Evolutionary conservation across 2,888 invertebrate genomes (phyloP), one percentile per base, ranked within the genome.

Genomic region (Sinopyrophorus schimmeli): DNA sequence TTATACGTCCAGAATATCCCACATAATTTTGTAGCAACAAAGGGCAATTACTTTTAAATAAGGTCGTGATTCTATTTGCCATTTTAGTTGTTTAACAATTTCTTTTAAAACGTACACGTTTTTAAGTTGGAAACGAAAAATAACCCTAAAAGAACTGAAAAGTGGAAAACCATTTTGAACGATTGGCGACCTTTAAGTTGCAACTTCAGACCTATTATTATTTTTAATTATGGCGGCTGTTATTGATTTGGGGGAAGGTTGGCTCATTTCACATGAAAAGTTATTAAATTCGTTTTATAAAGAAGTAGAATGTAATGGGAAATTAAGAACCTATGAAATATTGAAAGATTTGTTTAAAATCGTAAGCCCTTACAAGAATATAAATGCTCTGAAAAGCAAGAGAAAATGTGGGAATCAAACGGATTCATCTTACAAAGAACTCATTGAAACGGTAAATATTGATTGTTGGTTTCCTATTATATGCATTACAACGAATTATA

Each of bases 241-340:
- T n/a, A n/a, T n/a, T n/a, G n/a, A n/a, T n/a, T n/a, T n/a, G n/a
- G n/a, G n/a, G n/a, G n/a, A n/a, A n/a, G 79, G 78, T 14, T 76
- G 74, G 70, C 70, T 77, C 24, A 66, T 80, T 58, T 80, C 77
- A 6, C 79, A 80, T 59, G 65, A 73, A 54, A 56, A 71, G 20
- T 76, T 73, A 60, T 65, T 80, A 5, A 67, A 76, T 48, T 63
- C 70, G 35, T 64, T 76, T 35, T 79, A 78, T 54, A 61, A 65
- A 48, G 60, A 62, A 24, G 70, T 76, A n/a, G 52, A 61, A 39
- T 55, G 65, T 21, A 53, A 61, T 2, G 41, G 58, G 12, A 37
- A 46, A 27, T 40, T 41, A 3, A 56, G 54, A 26, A 55, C 57
- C 31, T 65, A 72, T 14, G 58, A 64, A 54, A 65, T 76, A 32